Conservation (phyloP, 2,113 vertebrate species). For the Thalassarche chlororhynchos region DNA sequence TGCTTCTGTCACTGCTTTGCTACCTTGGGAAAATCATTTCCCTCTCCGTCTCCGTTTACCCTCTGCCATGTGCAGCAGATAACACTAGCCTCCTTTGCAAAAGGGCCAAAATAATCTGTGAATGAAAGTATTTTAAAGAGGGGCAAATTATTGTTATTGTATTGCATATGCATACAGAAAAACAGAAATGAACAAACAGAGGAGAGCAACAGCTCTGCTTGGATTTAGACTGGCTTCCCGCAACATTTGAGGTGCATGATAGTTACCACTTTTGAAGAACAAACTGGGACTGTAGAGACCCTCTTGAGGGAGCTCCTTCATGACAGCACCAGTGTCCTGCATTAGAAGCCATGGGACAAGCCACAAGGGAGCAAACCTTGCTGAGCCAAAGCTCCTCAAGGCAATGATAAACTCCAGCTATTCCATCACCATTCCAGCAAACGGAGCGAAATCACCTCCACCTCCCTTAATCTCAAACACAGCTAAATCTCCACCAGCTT, state of each 20-base stretch:
- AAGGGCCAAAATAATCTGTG: background rate
- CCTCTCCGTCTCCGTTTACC: background rate
- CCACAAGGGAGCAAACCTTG: background rate
- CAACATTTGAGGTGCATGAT: rapidly evolving
- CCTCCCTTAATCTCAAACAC: background rate
- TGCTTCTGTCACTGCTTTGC: background rate
- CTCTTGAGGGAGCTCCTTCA: background rate
- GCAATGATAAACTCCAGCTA: background rate
- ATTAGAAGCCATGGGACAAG: background rate
- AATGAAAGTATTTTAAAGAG: background rate
- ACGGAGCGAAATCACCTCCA: background rate
- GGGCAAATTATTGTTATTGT: rapidly evolving
- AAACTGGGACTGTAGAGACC: background rate
- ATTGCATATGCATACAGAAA: background rate
- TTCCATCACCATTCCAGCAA: background rate
- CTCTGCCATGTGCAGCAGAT: background rate
- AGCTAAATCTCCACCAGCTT: background rate
- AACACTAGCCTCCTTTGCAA: background rate
- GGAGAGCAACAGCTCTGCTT: background rate
- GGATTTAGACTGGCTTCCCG: no score
- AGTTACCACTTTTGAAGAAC: background rate
- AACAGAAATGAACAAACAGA: rapidly evolving
- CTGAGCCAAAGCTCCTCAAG: background rate
- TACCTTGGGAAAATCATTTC: background rate
- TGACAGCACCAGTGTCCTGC: background rate